Conservation (phyloP, 1,140 invertebrate species). For the Galleria mellonella region DNA sequence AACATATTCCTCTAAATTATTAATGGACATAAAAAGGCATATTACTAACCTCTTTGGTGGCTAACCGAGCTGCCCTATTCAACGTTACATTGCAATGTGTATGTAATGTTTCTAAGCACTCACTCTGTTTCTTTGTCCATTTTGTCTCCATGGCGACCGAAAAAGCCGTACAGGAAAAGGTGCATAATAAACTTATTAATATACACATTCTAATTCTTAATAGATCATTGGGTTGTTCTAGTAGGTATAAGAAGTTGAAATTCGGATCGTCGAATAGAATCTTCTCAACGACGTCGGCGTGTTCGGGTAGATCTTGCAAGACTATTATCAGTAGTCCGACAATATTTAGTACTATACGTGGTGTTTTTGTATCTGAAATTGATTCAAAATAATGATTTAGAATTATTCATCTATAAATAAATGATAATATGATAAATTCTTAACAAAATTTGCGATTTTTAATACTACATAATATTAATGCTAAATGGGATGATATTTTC, state of each 20-base stretch:
- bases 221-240: conserved; percentile 77
- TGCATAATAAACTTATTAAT: conserved; percentile 79
- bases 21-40: conserved; percentile 67
- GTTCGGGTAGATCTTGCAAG: conserved; percentile 83
- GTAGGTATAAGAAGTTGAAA: conserved; percentile 76
- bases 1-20: too few species aligned
- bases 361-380: conserved; percentile 76
- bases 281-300: conserved; percentile 83
- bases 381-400: not conserved
- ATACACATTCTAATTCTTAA: conserved; percentile 80
- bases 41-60: conserved; percentile 63
- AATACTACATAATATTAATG: too few species aligned
- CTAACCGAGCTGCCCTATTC: conserved; percentile 59
- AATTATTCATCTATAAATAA: too few species aligned
- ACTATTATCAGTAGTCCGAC: conserved; percentile 84
- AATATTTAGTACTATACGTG: conserved; percentile 79
- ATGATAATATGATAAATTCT: too few species aligned
- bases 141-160: conserved; percentile 78
- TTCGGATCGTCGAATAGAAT: conserved; percentile 76
- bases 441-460: too few species aligned
- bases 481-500: too few species aligned
- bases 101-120: conserved; percentile 55
- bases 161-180: conserved; percentile 78
- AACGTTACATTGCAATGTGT: conserved; percentile 62
- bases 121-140: conserved; percentile 61